A percentile compares a stretch with the other conserved stretches of the same genome.
Evolutionary conservation across 1,140 invertebrate genomes (phyloP).

Genomic region (Drosophila nikananu): DNA sequence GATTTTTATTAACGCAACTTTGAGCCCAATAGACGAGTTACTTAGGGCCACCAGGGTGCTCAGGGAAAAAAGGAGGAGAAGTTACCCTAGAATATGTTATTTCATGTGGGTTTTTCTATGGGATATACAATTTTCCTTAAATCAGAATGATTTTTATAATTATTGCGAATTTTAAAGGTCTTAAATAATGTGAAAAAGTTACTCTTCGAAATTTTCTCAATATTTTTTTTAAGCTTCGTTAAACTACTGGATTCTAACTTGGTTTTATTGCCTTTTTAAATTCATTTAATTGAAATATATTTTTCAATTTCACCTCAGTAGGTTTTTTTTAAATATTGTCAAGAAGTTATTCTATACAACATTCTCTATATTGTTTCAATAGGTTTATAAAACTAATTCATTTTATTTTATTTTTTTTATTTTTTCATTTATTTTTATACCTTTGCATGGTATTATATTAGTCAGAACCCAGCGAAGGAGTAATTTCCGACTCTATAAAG

Average conservation of each 20-base stretch:
- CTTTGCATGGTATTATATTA: too few relatives aligned
- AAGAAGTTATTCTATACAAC: background rate
- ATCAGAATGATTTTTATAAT: too few relatives aligned
- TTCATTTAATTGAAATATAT: too few relatives aligned
- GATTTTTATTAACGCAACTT: conserved; percentile 78
- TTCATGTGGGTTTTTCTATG: background rate
- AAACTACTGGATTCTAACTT: too few relatives aligned
- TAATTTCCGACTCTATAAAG: too few relatives aligned
- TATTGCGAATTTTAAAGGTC: too few relatives aligned
- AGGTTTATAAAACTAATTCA: background rate
- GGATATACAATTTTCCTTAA: background rate
- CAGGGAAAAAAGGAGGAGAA: background rate
- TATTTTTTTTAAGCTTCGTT: too few relatives aligned
- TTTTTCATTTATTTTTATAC: background rate
- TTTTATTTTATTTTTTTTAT: background rate
- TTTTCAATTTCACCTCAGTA: too few relatives aligned
- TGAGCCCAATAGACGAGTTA: conserved; percentile 57
- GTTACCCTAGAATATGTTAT: background rate
- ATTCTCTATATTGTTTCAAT: background rate
- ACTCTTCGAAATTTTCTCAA: too few relatives aligned
- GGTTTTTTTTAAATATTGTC: background rate
- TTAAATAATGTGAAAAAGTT: too few relatives aligned
- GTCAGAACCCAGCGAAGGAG: too few relatives aligned
- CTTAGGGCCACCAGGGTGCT: conserved; percentile 6
- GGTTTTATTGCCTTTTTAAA: too few relatives aligned